Evolutionary conservation across 2,888 invertebrate genomes (phyloP).

Genomic region (Himalopsyche tibetana): DNA sequence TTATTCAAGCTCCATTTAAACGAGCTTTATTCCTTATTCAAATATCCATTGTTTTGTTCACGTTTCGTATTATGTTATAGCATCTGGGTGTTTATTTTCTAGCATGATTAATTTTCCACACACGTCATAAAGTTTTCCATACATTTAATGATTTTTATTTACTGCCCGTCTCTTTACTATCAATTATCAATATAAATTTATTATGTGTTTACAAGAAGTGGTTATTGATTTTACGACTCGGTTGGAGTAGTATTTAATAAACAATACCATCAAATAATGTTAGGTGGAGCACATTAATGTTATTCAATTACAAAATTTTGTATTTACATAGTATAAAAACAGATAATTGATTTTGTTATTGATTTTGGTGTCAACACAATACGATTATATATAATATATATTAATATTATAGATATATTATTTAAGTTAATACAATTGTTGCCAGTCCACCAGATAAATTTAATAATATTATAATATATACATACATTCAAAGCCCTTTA

Average conservation of each 20-base stretch:
- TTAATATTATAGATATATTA: no score
- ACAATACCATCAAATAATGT: neutral
- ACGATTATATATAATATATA: no score
- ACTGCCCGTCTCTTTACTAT: neutral
- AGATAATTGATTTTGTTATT: no score
- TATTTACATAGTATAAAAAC: no score
- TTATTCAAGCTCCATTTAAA: no score
- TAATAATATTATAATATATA: no score
- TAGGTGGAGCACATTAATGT: no score
- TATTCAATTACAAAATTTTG: no score
- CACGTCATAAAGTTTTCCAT: neutral
- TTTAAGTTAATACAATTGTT: no score
- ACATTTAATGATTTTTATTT: neutral
- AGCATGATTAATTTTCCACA: neutral
- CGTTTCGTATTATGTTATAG: neutral
- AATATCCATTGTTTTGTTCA: neutral
- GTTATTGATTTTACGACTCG: conserved; percentile 3
- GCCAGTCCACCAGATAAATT: no score
- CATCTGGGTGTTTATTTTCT: neutral
- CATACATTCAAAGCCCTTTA: no score
- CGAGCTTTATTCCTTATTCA: neutral
- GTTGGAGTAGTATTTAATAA: neutral
- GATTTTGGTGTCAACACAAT: no score
- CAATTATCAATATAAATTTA: neutral
- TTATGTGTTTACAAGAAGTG: neutral